Evolutionary conservation across 2,113 vertebrate species (phyloP).

Genomic region (Microcebus griseorufus): DNA sequence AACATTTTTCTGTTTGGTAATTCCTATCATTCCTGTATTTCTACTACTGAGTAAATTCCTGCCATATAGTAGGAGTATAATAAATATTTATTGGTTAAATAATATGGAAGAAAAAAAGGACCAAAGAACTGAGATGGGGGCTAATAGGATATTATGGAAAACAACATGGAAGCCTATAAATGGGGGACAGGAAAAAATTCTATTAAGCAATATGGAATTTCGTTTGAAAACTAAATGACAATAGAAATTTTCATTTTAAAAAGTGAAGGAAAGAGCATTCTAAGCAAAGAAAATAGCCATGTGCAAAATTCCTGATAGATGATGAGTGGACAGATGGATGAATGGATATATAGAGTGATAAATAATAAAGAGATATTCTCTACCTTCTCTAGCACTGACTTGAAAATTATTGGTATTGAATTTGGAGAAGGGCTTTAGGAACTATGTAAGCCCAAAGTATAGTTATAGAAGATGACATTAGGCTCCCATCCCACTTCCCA

Average conservation of each 20-base stretch:
- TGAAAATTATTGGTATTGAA: not conserved
- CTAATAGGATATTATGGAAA: not conserved
- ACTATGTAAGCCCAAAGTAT: not conserved
- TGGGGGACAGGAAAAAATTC: not conserved
- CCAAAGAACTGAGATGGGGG: not conserved
- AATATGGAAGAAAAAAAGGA: not conserved
- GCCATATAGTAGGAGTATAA: not conserved
- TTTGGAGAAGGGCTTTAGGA: not conserved
- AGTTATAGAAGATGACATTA: not conserved
- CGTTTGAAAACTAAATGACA: not conserved
- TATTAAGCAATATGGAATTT: not conserved
- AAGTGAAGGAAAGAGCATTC: not conserved
- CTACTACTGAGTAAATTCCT: not conserved
- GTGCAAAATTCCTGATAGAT: not conserved
- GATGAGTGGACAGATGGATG: not conserved
- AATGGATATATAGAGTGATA: not conserved
- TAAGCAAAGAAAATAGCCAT: not conserved
- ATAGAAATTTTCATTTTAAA: not conserved
- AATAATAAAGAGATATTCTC: not conserved
- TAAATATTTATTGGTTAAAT: not conserved
- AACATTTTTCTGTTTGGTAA: not conserved
- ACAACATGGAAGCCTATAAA: not conserved
- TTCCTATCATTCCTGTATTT: not conserved
- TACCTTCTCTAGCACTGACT: not conserved
- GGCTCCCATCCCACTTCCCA: not conserved